Base-by-base conservation (phyloP, 2,797 vertebrate species). In the Danionella dracula region DNA sequence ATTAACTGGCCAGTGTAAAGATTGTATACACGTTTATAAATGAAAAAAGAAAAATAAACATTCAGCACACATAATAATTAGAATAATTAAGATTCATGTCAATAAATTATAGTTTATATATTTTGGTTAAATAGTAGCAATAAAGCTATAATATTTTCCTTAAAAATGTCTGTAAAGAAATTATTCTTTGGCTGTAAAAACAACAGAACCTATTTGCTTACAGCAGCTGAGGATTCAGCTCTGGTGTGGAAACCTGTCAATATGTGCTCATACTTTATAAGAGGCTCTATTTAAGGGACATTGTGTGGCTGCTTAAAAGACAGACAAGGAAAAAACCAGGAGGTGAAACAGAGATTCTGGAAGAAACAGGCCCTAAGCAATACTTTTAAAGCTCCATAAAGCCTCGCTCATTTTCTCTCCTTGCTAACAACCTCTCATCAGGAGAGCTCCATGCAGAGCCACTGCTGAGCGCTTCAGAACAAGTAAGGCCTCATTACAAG, bases 381-480 rank as follows among this genome's bases (percentile, higher is more conserved):
- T 59, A 42, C 34, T 51, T 51, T 67, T 57, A 51, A 27, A 45
- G 50, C 40, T 15, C 29, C 6, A 44, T 38, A 55, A 69, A 69
- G 20, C 63, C 49, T 53, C 51, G 48, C 34, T 54, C 35, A 65
- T 45, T 31, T 38, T 55, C 37, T 70, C 31, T 58, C 31, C 34
- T 60, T 42, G 16, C 37, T 69, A 69, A 69, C 54, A 61, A 74
- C 61, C 50, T 55, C 48, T 35, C 32, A 29, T 15, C 34, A 48
- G 20, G 13, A 29, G 29, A 15, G 15, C 34, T 32, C 49, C 31
- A n/a, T 27, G 6, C 3, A 27, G 8, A 4, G 13, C 13, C 15
- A 50, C 8, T 29, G 2, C 44, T 60, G 1, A 9, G 34, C 9
- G 5, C 13, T 35, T 23, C 10, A 44, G 23, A 35, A 44, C 42